Conservation (phyloP, 2,888 invertebrate species). For the Pyralis farinalis region DNA sequence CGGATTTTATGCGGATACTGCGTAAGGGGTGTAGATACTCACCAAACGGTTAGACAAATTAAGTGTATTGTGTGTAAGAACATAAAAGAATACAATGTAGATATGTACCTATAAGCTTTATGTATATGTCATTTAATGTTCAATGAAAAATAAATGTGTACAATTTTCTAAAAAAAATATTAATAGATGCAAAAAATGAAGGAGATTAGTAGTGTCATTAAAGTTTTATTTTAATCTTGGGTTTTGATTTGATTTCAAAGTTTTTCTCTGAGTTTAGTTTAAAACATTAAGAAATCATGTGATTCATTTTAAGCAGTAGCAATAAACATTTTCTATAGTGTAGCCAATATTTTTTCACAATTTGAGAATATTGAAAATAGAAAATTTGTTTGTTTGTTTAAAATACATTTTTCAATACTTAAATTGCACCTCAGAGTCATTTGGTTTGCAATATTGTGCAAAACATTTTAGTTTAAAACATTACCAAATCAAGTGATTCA, state of each 20-base stretch:
- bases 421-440: too few species aligned
- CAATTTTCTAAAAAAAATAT: not conserved
- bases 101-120: slow-evolving; percentile 20
- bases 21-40: slow-evolving; percentile 18
- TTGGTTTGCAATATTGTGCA: too few species aligned
- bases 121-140: slow-evolving; percentile 9
- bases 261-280: too few species aligned
- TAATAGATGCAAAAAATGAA: slow-evolving; percentile 10
- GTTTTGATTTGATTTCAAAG: slow-evolving; percentile 4
- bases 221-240: slow-evolving; percentile 7
- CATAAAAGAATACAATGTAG: slow-evolving; percentile 24
- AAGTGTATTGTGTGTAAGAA: slow-evolving; percentile 41
- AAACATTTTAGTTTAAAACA: too few species aligned
- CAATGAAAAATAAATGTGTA: slow-evolving; percentile 3
- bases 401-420: too few species aligned
- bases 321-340: too few species aligned
- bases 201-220: slow-evolving; percentile 33
- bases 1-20: slow-evolving; percentile 28
- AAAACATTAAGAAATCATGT: too few species aligned
- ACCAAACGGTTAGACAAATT: slow-evolving; percentile 24
- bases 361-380: too few species aligned
- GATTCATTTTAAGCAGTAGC: too few species aligned
- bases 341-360: too few species aligned
- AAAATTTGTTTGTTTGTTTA: too few species aligned
- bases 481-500: too few species aligned